Evolutionary conservation across 2,113 vertebrate genomes (phyloP).

Genomic region (Campylorhamphus procurvoides): DNA sequence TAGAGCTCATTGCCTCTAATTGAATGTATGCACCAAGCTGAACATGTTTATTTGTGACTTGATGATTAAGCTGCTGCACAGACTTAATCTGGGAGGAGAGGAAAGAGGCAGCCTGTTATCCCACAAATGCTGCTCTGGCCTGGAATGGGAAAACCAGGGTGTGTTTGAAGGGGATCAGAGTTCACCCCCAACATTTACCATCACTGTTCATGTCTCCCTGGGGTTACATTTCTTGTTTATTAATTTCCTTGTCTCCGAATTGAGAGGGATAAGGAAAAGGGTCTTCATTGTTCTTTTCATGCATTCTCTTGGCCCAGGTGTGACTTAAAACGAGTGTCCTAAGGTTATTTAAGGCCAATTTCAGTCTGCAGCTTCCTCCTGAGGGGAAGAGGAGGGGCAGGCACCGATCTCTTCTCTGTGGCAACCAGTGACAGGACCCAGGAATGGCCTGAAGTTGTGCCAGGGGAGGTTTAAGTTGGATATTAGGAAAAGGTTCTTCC

Average conservation of each 20-base stretch:
- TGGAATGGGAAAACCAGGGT: background rate
- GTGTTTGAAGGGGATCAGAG: background rate
- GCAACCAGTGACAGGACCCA: background rate
- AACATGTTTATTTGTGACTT: slow-evolving; percentile 64
- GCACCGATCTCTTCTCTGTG: background rate
- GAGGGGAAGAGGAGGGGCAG: background rate
- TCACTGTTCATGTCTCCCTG: background rate
- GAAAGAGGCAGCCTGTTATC: background rate
- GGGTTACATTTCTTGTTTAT: background rate
- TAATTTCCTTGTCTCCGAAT: background rate
- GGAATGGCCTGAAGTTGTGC: background rate
- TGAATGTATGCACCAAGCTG: slow-evolving; percentile 62
- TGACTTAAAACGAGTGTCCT: background rate
- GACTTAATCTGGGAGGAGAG: background rate
- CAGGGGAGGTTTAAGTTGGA: background rate
- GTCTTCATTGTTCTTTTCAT: background rate
- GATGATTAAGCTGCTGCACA: slow-evolving; percentile 57
- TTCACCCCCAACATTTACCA: background rate
- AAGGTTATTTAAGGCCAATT: background rate
- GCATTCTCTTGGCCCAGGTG: background rate
- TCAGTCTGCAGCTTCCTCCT: background rate
- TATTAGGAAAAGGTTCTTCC: background rate
- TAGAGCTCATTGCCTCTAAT: slow-evolving; percentile 60
- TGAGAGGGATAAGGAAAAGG: background rate
- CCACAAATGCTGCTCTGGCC: background rate